Evolutionary conservation across 2,888 invertebrate genomes (phyloP).

Genomic region (Nephrocerus scutellatus): DNA sequence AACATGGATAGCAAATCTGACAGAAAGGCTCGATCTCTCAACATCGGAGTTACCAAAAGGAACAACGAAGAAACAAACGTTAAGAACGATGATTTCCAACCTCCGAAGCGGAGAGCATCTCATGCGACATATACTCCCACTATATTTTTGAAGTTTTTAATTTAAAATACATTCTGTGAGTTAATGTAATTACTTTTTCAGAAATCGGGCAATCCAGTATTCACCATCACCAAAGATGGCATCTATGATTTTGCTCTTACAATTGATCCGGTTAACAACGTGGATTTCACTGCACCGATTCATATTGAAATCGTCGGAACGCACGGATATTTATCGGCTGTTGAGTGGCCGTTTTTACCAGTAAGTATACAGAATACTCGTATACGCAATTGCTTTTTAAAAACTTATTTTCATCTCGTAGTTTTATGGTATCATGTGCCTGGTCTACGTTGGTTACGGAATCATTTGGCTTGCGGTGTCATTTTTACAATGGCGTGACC

Average conservation of each 20-base stretch:
- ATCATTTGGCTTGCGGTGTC: slow-evolving; percentile 76
- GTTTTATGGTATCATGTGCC: slow-evolving; percentile 89
- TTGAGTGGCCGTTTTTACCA: slow-evolving; percentile 80
- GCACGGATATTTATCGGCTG: slow-evolving; percentile 79
- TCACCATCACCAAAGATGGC: slow-evolving; percentile 61
- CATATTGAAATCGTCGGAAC: slow-evolving; percentile 67
- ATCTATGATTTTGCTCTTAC: slow-evolving; percentile 59
- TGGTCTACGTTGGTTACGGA: slow-evolving; percentile 76
- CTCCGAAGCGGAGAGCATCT: no score
- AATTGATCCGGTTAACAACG: slow-evolving; percentile 43
- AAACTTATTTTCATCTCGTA: slow-evolving; percentile 36
- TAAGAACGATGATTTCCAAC: no score
- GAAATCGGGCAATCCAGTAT: slow-evolving; percentile 50
- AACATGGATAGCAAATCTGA: no score
- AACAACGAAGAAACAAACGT: no score
- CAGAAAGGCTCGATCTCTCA: no score
- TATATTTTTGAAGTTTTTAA: no score
- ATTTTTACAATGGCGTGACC: slow-evolving; percentile 81
- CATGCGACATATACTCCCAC: no score
- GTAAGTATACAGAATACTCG: no score
- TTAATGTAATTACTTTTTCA: slow-evolving; percentile 19
- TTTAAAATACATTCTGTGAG: neutral
- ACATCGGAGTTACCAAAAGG: no score
- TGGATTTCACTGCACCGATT: slow-evolving; percentile 54
- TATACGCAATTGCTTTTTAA: neutral